Evolutionary conservation across 1,140 invertebrate species (phyloP), one percentile per base, ranked within the genome.

Genomic region (Rhynchophorus ferrugineus): DNA sequence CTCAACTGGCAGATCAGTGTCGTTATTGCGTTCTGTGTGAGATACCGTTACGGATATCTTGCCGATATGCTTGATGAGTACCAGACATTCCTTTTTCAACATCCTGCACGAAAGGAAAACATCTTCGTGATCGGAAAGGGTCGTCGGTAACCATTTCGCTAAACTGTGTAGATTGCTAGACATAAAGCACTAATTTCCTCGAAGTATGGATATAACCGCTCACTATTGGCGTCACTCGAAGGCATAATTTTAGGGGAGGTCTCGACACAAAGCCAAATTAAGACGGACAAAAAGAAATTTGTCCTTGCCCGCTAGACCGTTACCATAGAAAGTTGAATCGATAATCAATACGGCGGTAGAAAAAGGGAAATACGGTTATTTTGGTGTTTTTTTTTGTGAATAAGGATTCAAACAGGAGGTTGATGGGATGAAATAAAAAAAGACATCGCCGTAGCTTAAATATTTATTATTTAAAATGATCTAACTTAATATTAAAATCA

Each of bases 71-170:
- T 55, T 17, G 2, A 62, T 35, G 44, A 62, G 45, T 44, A 48
- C 37, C 35, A 49, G 38, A 17, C 62, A 52, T 6, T 57, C 49
- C 44, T 21, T 52, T 58, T 57, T 55, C 19, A 69, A 51, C 21
- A 58, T 34, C 36, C 42, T 64, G 36, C 65, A 69, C 44, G 52
- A 58, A 3, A 29, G 11, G 34, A 61, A 64, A 3, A 61, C 20
- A 5, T 19, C 36, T 43, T 58, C 44, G 34, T 62, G 50, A 17
- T 63, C 60, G 43, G 61, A 48, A 18, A 49, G 60, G 24, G 64
- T 54, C 13, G 54, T 5, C 19, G 66, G 64, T 16, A 69, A 46
- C 67, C 67, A 69, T 59, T 69, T 69, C 9, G 58, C 58, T 21
- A 69, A 49, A 14, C 62, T 68, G 21, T 59, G 53, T 16, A 62